These are phyloP conservation scores for Drosophila virilis DNA, from an alignment of 1,140 invertebrate species.

Conservation along the genomic window DNA sequence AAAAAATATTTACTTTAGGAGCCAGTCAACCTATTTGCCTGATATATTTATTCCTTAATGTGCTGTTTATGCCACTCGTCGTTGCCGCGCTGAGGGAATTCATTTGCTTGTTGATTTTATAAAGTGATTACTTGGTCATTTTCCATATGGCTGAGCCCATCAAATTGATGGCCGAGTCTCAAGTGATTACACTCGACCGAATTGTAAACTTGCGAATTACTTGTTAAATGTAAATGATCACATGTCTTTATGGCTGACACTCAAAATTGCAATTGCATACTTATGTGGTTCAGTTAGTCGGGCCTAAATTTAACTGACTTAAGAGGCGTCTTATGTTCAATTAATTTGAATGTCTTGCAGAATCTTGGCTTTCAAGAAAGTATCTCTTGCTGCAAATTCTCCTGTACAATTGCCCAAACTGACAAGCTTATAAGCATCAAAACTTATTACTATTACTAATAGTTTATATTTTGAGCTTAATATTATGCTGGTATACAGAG, in stretches of 20 bases:
- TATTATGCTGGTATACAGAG: too few relatives aligned
- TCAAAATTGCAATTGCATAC: neutral
- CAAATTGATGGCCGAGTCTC: constrained; percentile 46
- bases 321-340: neutral
- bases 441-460: too few relatives aligned
- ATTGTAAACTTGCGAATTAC: constrained; percentile 62
- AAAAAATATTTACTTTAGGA: constrained; percentile 3
- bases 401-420: too few relatives aligned
- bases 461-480: too few relatives aligned
- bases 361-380: too few relatives aligned
- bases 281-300: neutral
- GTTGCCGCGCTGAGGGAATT: constrained; percentile 48
- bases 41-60: constrained; percentile 78
- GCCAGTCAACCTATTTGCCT: constrained; percentile 47
- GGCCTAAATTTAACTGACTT: neutral
- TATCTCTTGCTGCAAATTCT: too few relatives aligned
- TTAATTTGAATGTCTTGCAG: too few relatives aligned
- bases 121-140: constrained; percentile 76
- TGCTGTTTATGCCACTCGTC: constrained; percentile 69
- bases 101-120: constrained; percentile 53
- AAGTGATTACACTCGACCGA: constrained; percentile 65
- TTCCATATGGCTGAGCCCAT: constrained; percentile 55
- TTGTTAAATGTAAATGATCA: constrained; percentile 31
- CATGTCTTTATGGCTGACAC: neutral
- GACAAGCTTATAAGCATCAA: too few relatives aligned